Base-by-base conservation (phyloP, 1,140 invertebrate species). In the Charaxes varanes region DNA sequence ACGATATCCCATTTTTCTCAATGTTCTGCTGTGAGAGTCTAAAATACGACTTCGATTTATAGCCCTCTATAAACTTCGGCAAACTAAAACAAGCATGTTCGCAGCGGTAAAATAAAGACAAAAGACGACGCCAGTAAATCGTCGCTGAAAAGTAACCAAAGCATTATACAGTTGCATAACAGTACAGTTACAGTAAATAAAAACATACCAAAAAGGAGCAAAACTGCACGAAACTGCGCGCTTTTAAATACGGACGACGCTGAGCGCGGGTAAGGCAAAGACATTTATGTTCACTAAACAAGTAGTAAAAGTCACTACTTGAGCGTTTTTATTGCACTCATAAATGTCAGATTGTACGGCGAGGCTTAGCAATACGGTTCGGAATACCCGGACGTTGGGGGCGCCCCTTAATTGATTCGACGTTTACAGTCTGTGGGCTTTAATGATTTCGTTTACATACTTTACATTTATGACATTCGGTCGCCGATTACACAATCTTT, bases 271-370 rank as follows among this genome's bases (percentile, higher is more conserved):
- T 52, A 74, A 81, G 67, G 79, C 68, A 72, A 78, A 81, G 84
- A 85, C 84, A 85, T 85, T 85, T 85, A 85, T 85, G 84, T 85
- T 84, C 82, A 85, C 82, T 85, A 85, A 85, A 85, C 84, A 85
- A 85, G 84, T 84, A 85, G 80, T 85, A 85, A 85, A 85, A 85
- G 84, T 85, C 84, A 85, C 80, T 81, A 71, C 81, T 85, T 84
- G 81, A 85, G 80, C 78, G 81, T 83, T 84, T 85, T 85, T 85
- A 85, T 84, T 79, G 79, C 78, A 73, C 67, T 84, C 80, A 81
- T 85, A 85, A 85, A 84, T 78, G 83, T 84, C 83, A 84, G 83
- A 84, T 84, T 82, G 78, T 65, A 59, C 71, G 69, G 65, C 60
- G 57, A 66, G 70, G 60, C 63, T 71, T 70, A 74, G 64, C 72